Percentiles rank a stretch among this genome's conserved stretches.
Evolutionary conservation across 1,140 invertebrate species (phyloP).

Genomic region (Diachasma alloeum): DNA sequence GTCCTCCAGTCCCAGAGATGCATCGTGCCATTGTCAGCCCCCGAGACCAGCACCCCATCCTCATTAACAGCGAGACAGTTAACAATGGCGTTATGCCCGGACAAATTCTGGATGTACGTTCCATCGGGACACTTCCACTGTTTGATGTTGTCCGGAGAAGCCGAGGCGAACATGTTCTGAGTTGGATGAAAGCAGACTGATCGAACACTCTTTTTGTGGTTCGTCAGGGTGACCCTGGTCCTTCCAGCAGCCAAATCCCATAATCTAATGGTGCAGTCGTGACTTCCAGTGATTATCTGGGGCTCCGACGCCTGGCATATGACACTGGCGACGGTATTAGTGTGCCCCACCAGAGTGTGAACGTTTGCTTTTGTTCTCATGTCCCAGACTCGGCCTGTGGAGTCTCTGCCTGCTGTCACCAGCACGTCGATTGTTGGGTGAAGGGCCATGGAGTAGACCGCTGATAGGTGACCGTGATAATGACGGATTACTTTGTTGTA

Average conservation of each 20-base stretch:
- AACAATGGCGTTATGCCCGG: constrained; percentile 97
- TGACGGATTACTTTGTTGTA: constrained; percentile 99
- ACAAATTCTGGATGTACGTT: constrained; percentile 97
- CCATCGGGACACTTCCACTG: constrained; percentile 99
- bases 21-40: constrained; percentile 98
- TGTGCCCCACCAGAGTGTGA: constrained; percentile 95
- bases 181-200: constrained; percentile 91
- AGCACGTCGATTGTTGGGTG: constrained; percentile 97
- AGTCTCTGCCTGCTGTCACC: constrained; percentile 93
- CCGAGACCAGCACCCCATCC: constrained; percentile 96
- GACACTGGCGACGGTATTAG: constrained; percentile 96
- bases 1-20: constrained; percentile 99
- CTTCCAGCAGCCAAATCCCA: constrained; percentile 98
- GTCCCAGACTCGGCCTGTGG: constrained; percentile 97
- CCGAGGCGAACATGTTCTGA: constrained; percentile 96
- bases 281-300: constrained; percentile 80
- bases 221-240: constrained; percentile 93
- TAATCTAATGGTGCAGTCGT: constrained; percentile 87
- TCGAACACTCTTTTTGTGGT: constrained; percentile 98
- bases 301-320: constrained; percentile 93
- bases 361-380: constrained; percentile 99
- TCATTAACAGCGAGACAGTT: constrained; percentile 95
- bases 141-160: constrained; percentile 98
- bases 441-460: constrained; percentile 91
- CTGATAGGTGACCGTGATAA: constrained; percentile 98